Evolutionary conservation across 1,140 invertebrate species (phyloP).

Genomic region (Kradibia gibbosae): DNA sequence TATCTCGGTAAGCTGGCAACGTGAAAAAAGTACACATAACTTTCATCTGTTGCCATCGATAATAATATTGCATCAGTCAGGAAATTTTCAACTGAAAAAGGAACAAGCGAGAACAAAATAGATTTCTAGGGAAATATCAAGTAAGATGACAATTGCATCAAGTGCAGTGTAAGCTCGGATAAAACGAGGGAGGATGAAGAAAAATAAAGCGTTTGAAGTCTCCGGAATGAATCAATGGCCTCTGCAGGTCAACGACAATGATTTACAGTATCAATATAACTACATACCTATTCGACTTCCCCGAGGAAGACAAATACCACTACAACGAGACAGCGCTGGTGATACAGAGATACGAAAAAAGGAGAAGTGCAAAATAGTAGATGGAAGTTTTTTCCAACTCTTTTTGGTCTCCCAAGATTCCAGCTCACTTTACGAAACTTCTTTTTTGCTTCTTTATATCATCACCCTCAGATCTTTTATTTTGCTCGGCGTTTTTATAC

Average conservation of each 20-base stretch:
- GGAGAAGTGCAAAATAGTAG: background rate
- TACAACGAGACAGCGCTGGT: background rate
- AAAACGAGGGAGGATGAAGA: background rate
- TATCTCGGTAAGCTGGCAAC: no score
- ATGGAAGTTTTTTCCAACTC: background rate
- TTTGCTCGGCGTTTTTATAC: slow-evolving; percentile 5
- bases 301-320: background rate
- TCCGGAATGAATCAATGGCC: background rate
- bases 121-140: background rate
- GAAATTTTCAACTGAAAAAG: no score
- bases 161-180: slow-evolving; percentile 6
- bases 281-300: background rate
- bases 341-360: background rate
- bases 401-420: background rate
- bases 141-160: slow-evolving; percentile 33
- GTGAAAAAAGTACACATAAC: no score
- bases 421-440: background rate
- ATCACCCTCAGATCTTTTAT: slow-evolving; percentile 8
- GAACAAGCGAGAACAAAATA: background rate
- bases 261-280: slow-evolving; percentile 10
- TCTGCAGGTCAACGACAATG: slow-evolving; percentile 16
- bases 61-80: no score
- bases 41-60: no score
- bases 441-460: background rate
- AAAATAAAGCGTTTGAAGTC: background rate